Evolutionary conservation across 2,888 invertebrate species (phyloP), one percentile per base, ranked within the genome.

Genomic region (Acronicta alni): DNA sequence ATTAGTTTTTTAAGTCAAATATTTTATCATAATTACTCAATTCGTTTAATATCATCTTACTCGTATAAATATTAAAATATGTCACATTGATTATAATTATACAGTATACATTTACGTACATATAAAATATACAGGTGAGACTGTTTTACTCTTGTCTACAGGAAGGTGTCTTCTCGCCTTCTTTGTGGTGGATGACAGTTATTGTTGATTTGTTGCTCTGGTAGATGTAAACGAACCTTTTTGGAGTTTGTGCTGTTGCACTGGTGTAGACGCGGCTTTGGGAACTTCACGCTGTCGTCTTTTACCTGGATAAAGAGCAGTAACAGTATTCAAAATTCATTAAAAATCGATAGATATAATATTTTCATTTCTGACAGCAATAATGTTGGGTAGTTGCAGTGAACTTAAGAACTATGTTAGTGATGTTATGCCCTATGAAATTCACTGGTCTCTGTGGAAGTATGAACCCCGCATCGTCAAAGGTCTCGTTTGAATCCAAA

Each of bases 151-250:
- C 2, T n/a, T 59, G 43, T 67, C 69, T 90, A 93, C 85, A 93
- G 81, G 68, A 91, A 93, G 0, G 93, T 93, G 44, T 93, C 93
- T 39, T 90, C 90, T 30, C 92, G 77, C 54, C 87, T 80, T 32
- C 88, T 73, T 35, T 80, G 85, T 0, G 80, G 79, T 0, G 81
- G 77, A 41, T 90, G 89, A 51, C 89, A 89, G 79, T 92, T 93
- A 82, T 93, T 92, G 71, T 92, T 92, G 4, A 79, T 84, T 49
- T 86, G 86, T n/a, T 89, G 88, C 2, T 91, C 91, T 0, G 93
- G 93, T 2, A 93, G 74, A 54, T 91, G 89, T 0, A 94, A 80
- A 0, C 93, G 86, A 0, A 94, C 93, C 71, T 94, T 93, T n/a
- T 87, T 83, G 0, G 93, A 93, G 67, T 88, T 89, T 12, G 87